Evolutionary conservation across 2,888 invertebrate genomes (phyloP), one percentile per base, ranked within the genome.

Genomic region (Nasonovia ribisnigri): DNA sequence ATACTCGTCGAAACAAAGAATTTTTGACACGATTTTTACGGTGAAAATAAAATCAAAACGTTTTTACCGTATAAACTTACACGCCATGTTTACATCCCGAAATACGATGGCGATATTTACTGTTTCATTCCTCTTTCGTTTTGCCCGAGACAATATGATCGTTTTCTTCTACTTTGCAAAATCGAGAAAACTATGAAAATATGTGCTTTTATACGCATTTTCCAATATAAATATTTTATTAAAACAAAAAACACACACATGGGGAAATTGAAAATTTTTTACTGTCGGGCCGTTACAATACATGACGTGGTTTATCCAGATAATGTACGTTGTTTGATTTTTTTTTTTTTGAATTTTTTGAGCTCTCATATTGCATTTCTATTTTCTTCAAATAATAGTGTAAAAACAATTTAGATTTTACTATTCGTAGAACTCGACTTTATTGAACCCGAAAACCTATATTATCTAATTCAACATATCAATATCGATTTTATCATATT

Each of bases 181-280:
- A 36, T 77, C 36, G 20, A 77, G 16, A 36, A 36, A 36, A 20
- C 77, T 77, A 36, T 36, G 36, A 77, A 77, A 77, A 67, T 13
- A 67, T n/a, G 4, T 67, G n/a, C 54, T 54, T 24, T 54, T 24
- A 24, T 54, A 24, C 54, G 54, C 20, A 6, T 54, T 54, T n/a
- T 67, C 13, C n/a, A n/a, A n/a, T 67, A 67, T 67, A 67, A 67
- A 67, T 67, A 67, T 67, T 67, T 67, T 67, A 67, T 67, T 67
- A 20, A 67, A 67, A 67, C 16, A 67, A 67, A n/a, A n/a, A 67
- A 67, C 36, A n/a, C n/a, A n/a, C 20, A 36, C 67, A 67, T 6
- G 67, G 5, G 36, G 16, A 67, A 67, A 67, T 67, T 67, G 67
- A 67, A 67, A 67, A 36, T 16, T 36, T 16, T 36, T n/a, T 67